A percentile compares a stretch with the other conserved stretches of the same genome.
phyloP scores from a whole-genome alignment of 2,113 vertebrate genomes.

The Barbus barbus region DNA sequence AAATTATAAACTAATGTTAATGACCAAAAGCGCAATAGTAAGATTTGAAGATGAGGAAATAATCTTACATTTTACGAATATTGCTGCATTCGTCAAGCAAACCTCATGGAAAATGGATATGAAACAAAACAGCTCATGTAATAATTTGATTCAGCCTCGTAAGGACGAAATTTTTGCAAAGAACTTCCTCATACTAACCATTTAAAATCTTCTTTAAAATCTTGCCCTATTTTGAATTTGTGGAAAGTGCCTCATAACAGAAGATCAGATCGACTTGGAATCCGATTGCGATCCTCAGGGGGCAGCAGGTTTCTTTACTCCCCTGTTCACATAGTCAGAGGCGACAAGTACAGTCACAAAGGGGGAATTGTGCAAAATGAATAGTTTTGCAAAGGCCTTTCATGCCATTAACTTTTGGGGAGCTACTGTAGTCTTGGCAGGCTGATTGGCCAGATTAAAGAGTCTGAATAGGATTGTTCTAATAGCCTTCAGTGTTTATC shows the following conservation, averaged over 20 bases:
- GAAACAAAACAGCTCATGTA: too few species aligned
- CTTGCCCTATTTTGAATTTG: background rate
- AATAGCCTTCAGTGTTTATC: slow-evolving; percentile 66
- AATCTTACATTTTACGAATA: background rate
- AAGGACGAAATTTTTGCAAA: background rate
- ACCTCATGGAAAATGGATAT: too few species aligned
- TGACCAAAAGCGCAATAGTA: background rate
- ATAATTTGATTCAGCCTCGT: background rate
- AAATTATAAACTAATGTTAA: too few species aligned
- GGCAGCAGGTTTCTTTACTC: slow-evolving; percentile 17
- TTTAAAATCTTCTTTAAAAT: background rate
- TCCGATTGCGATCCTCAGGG: slow-evolving; percentile 5
- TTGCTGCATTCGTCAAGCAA: too few species aligned
- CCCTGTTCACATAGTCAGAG: slow-evolving; percentile 17
- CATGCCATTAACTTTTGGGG: slow-evolving; percentile 38
- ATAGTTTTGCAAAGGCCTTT: slow-evolving; percentile 48
- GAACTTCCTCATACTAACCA: background rate
- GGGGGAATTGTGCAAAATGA: slow-evolving; percentile 54
- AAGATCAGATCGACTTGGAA: background rate
- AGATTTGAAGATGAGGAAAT: background rate
- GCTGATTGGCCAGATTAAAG: slow-evolving; percentile 44
- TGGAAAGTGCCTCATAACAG: background rate
- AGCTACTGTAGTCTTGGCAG: slow-evolving; percentile 44
- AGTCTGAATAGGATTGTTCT: slow-evolving; percentile 45
- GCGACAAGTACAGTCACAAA: slow-evolving; percentile 45